These are phyloP conservation scores for Catocala fraxini DNA, from an alignment of 2,888 invertebrate species.

Conservation along the genomic window DNA sequence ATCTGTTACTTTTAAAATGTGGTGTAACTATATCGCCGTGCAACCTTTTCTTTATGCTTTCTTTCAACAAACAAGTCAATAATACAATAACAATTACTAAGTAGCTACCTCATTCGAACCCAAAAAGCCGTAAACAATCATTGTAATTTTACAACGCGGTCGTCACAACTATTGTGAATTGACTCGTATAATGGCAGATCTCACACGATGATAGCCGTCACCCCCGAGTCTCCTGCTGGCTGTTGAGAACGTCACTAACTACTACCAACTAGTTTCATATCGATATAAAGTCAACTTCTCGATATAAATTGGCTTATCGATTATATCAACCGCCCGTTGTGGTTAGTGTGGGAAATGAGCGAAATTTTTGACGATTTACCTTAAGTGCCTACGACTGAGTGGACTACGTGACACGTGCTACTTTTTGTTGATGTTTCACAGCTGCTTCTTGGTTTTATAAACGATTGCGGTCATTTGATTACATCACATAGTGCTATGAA, in stretches of 20 bases:
- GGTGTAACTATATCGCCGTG: conserved; percentile 48
- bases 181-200: conserved; percentile 75
- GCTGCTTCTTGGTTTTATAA: conserved; percentile 44
- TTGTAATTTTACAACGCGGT: conserved; percentile 57
- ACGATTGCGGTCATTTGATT: conserved; percentile 35
- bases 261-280: conserved; percentile 45
- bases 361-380: conserved; percentile 55
- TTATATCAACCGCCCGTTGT: conserved; percentile 67
- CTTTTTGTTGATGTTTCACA: conserved; percentile 48
- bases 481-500: conserved; percentile 18
- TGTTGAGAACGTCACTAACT: conserved; percentile 78
- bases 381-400: conserved; percentile 38
- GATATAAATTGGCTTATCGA: conserved; percentile 74
- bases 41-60: conserved; percentile 35
- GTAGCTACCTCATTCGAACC: conserved; percentile 53
- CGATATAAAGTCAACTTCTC: conserved; percentile 57
- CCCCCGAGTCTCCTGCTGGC: conserved; percentile 74
- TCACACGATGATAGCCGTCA: conserved; percentile 80
- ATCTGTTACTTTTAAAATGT: conserved; percentile 2
- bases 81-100: conserved; percentile 61
- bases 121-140: conserved; percentile 65
- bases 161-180: conserved; percentile 55
- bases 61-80: conserved; percentile 34
- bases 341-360: conserved; percentile 76
- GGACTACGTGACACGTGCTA: conserved; percentile 46